Evolutionary conservation across 2,113 vertebrate species (phyloP).

Genomic region (Turdus rufiventris): DNA sequence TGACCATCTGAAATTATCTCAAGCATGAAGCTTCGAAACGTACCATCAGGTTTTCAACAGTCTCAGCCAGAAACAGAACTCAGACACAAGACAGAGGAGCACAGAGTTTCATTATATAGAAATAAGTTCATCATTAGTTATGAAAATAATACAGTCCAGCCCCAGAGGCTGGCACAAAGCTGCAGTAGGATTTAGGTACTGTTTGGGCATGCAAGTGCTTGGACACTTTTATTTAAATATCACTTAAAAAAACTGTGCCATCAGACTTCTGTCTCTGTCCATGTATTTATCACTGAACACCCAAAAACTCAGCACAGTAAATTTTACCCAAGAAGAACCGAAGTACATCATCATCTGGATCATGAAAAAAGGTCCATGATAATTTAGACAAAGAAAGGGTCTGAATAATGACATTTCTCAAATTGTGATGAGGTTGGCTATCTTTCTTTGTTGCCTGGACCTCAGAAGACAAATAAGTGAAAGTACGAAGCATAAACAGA

Average conservation of each 20-base stretch:
- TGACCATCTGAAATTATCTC: background rate
- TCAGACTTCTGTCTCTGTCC: background rate
- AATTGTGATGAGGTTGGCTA: background rate
- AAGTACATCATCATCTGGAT: background rate
- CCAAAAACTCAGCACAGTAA: background rate
- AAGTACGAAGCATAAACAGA: background rate
- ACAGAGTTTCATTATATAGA: background rate
- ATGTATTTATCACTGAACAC: rapidly evolving
- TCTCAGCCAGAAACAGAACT: background rate
- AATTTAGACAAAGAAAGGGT: background rate
- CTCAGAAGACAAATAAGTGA: background rate
- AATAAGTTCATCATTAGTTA: background rate
- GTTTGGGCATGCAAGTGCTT: background rate
- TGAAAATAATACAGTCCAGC: background rate
- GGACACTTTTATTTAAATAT: background rate
- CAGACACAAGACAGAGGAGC: background rate
- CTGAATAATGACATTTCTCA: background rate
- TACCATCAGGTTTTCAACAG: background rate
- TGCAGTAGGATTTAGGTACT: background rate
- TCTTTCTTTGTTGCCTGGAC: background rate
- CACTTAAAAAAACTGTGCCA: background rate
- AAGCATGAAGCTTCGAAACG: rapidly evolving
- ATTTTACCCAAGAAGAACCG: background rate
- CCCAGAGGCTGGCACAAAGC: background rate
- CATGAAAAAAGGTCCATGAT: background rate